Evolutionary conservation across 2,113 vertebrate genomes (phyloP), one percentile per base, ranked within the genome.

Genomic region (Hippocampus barbouri): DNA sequence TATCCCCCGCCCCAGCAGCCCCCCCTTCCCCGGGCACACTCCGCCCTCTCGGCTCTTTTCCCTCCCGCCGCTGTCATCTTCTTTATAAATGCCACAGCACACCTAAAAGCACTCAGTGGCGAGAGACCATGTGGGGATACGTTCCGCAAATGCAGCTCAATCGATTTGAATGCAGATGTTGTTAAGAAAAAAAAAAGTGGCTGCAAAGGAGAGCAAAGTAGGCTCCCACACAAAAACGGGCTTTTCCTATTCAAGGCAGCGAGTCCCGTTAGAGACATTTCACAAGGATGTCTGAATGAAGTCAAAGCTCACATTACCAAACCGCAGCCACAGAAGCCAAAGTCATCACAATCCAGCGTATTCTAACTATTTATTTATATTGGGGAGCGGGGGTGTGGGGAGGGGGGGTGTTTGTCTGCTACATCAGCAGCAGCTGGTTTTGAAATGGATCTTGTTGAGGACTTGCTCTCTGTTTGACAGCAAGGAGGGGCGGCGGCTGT

Each of bases 81-180:
- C 64, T 79, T 79, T 76, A 73, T 76, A 83, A 88, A 87, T 83
- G 81, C 87, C 88, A 90, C 71, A 74, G 80, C 70, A 85, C 61
- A 61, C 66, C 61, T n/a, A 77, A 65, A 66, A 66, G 23, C 59
- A 68, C 76, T 78, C 80, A 72, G 34, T 79, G 64, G 76, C 74
- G 70, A 53, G 76, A 30, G 73, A 75, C 38, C 9, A 4, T 40
- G 16, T 45, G 45, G n/a, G 34, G 49, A 18, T 64, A 70, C 83
- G 79, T 83, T 77, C 64, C 61, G 64, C 67, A 56, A 71, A 56
- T 67, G 73, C n/a, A 21, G 65, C 68, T 68, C 69, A 79, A 74
- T 82, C 75, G 40, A 81, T 83, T 82, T 68, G 73, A 82, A 84
- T 69, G 77, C 66, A 57, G 63, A 68, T 64, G 63, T 43, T 51